Conservation (phyloP, 1,140 invertebrate genomes). For the Drosophila dunni region DNA sequence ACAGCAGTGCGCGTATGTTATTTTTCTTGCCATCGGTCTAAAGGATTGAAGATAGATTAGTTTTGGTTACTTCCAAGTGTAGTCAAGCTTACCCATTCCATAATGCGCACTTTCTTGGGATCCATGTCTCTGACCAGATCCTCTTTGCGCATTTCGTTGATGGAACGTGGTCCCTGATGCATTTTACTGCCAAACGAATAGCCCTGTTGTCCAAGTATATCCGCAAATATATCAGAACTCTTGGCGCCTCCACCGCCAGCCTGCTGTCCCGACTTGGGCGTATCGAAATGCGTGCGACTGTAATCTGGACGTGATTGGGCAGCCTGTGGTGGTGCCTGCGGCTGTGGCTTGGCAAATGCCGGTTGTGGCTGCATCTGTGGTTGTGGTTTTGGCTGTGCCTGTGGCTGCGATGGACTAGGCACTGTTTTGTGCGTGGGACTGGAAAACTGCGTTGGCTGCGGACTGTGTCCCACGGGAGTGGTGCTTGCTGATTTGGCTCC, state of each 20-base stretch:
- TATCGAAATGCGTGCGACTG: slow-evolving; percentile 89
- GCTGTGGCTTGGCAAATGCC: slow-evolving; percentile 39
- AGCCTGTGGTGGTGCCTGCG: slow-evolving; percentile 33
- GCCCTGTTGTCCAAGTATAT: slow-evolving; percentile 94
- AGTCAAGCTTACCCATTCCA: slow-evolving; percentile 87
- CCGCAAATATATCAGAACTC: slow-evolving; percentile 92
- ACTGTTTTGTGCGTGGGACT: slow-evolving; percentile 74
- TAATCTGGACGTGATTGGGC: slow-evolving; percentile 85
- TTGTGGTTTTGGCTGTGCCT: slow-evolving; percentile 41
- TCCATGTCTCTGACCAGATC: slow-evolving; percentile 95
- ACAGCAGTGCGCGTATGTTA: slow-evolving; percentile 97
- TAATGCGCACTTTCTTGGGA: slow-evolving; percentile 94
- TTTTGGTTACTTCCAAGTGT: background rate
- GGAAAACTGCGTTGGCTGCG: slow-evolving; percentile 83
- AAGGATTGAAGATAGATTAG: background rate
- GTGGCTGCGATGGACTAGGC: slow-evolving; percentile 39
- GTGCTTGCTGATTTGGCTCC: slow-evolving; percentile 63
- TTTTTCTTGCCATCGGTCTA: slow-evolving; percentile 98
- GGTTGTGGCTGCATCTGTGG: slow-evolving; percentile 43
- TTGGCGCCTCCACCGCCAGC: slow-evolving; percentile 78
- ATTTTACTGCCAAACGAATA: slow-evolving; percentile 93
- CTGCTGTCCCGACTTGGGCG: slow-evolving; percentile 78
- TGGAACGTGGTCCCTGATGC: slow-evolving; percentile 92
- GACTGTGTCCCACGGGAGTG: slow-evolving; percentile 70
- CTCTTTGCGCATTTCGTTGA: slow-evolving; percentile 96